Conservation (phyloP, 2,113 vertebrate genomes). For the Takifugu flavidus region DNA sequence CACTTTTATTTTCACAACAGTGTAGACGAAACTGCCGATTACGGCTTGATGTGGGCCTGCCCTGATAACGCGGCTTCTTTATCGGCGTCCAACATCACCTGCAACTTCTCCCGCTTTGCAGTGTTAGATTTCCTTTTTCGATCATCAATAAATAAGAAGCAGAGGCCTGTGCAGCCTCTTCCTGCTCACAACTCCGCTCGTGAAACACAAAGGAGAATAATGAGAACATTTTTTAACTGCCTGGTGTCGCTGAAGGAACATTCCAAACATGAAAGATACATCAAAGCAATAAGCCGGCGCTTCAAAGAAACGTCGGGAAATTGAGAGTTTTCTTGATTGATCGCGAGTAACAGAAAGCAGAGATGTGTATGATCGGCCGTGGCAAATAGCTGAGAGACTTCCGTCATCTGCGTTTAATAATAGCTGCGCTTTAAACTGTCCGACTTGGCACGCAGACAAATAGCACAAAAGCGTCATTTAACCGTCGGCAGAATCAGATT, state of each 20-base stretch:
- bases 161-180: no score
- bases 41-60: not conserved
- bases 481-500: conserved; percentile 19
- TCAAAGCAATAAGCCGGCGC: conserved; percentile 3
- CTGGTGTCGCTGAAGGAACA: conserved; percentile 28
- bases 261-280: conserved; percentile 28
- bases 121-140: no score
- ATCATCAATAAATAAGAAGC: no score
- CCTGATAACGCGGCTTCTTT: no score
- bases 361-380: conserved; percentile 11
- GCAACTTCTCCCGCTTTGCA: no score
- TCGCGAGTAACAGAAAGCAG: not conserved
- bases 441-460: conserved; percentile 34
- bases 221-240: conserved; percentile 41
- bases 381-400: conserved; percentile 30
- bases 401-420: conserved; percentile 59
- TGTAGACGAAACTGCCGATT: conserved; percentile 38
- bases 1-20: conserved; percentile 11
- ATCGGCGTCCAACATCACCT: no score
- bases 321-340: not conserved
- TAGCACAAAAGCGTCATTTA: conserved; percentile 37
- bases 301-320: conserved; percentile 1
- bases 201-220: conserved; percentile 46
- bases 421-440: conserved; percentile 47
- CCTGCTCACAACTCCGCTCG: conserved; percentile 25